Evolutionary conservation across 2,888 invertebrate species (phyloP).

Genomic region (Ochropacha duplaris): DNA sequence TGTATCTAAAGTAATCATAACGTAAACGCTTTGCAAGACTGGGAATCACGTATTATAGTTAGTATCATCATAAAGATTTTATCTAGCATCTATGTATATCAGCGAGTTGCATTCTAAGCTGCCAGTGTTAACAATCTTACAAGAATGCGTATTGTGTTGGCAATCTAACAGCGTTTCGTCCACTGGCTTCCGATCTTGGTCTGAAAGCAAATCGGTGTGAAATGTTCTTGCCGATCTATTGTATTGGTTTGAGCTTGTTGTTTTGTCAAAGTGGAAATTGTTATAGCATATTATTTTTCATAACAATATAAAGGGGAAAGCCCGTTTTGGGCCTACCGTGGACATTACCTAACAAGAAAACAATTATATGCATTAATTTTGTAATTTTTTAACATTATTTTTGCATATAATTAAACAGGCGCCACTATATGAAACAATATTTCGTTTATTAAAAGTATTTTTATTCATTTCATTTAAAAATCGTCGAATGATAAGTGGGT

Average conservation of each 20-base stretch:
- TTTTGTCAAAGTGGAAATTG: background rate
- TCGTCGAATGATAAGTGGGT: too few relatives aligned
- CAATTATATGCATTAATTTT: too few relatives aligned
- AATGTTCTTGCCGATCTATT: conserved; percentile 32
- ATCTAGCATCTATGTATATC: background rate
- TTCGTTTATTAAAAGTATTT: too few relatives aligned
- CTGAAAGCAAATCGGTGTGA: conserved; percentile 29
- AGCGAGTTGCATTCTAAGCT: conserved; percentile 10
- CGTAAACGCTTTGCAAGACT: background rate
- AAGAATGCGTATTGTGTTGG: conserved; percentile 59
- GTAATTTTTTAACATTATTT: too few relatives aligned
- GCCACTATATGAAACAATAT: too few relatives aligned
- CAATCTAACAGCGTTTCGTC: conserved; percentile 28
- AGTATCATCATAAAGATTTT: background rate
- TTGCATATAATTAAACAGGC: too few relatives aligned
- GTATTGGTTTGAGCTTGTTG: conserved; percentile 11
- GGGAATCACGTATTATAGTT: background rate
- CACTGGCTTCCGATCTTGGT: conserved; percentile 51
- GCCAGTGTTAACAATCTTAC: conserved; percentile 36
- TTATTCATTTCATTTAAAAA: too few relatives aligned
- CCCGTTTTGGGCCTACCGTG: too few relatives aligned
- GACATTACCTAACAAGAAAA: too few relatives aligned
- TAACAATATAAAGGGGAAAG: too few relatives aligned
- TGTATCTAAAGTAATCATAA: background rate
- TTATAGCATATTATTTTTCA: background rate